phyloP scores from a whole-genome alignment of 2,888 invertebrate species.

The Rotaria magnacalcarata region DNA sequence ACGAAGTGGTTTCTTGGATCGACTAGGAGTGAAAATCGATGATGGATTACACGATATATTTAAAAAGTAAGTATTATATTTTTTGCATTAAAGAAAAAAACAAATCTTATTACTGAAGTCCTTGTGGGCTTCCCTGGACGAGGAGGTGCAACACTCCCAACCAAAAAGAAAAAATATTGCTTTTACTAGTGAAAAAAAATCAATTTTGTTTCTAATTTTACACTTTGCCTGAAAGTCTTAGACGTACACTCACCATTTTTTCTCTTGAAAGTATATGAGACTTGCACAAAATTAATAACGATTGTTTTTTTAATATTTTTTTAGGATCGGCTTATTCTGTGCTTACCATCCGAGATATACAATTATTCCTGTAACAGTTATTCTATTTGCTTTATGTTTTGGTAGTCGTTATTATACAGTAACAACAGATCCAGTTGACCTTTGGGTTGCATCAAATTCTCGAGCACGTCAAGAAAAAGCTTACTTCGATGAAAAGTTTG shows the following conservation, averaged over 20 bases:
- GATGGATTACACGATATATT: not conserved
- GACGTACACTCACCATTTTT: no score
- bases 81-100: no score
- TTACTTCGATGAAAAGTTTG: slow-evolving; percentile 60
- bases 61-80: not conserved
- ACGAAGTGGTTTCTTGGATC: not conserved
- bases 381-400: slow-evolving; percentile 65
- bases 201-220: no score
- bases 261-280: no score
- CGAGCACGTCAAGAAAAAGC: slow-evolving; percentile 79
- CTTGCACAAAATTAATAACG: no score
- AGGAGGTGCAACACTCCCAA: no score
- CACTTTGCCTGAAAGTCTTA: no score
- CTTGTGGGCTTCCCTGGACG: no score
- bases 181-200: no score
- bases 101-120: no score
- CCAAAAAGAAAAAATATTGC: not conserved
- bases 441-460: slow-evolving; percentile 88
- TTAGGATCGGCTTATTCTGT: slow-evolving; percentile 64
- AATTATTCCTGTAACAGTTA: slow-evolving; percentile 49
- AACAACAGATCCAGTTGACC: slow-evolving; percentile 87
- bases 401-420: slow-evolving; percentile 73
- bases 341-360: slow-evolving; percentile 75
- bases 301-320: not conserved
- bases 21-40: not conserved